Percentiles rank a stretch among this genome's conserved stretches.
phyloP scores from a whole-genome alignment of 2,113 vertebrate genomes.

The Myocastor coypus region DNA sequence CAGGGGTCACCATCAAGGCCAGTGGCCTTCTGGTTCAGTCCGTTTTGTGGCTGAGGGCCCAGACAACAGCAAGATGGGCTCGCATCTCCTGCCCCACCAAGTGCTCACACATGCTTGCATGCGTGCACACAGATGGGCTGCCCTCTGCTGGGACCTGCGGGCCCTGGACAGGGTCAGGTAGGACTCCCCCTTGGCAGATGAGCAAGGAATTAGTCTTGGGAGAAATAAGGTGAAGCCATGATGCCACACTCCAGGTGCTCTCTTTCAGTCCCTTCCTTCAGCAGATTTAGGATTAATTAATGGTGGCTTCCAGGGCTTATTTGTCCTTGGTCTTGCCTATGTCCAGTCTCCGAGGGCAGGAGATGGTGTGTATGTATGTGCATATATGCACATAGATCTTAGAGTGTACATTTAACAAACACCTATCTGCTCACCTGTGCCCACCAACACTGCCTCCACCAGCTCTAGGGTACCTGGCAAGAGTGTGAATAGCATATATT shows the following conservation, averaged over 20 bases:
- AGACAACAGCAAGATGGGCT: conserved; percentile 58
- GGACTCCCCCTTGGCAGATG: not conserved
- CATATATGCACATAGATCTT: conserved; percentile 91
- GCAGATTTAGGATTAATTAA: conserved; percentile 55
- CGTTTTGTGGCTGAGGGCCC: conserved; percentile 29
- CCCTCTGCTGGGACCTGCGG: not conserved
- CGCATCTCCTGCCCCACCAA: not conserved
- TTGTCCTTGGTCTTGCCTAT: conserved; percentile 46
- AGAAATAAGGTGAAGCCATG: not conserved
- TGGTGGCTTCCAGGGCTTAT: conserved; percentile 52
- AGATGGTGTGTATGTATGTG: conserved; percentile 83
- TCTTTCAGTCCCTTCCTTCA: conserved; percentile 66
- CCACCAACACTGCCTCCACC: conserved; percentile 72
- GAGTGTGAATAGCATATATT: conserved; percentile 91
- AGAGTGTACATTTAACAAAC: conserved; percentile 89
- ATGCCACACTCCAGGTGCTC: conserved; percentile 13
- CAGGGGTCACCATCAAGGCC: conserved; percentile 69
- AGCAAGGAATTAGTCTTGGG: conserved; percentile 5
- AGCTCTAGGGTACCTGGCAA: conserved; percentile 80
- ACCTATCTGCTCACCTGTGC: conserved; percentile 83
- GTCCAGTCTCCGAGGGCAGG: conserved; percentile 61
- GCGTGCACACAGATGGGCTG: not conserved
- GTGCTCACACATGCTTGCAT: conserved; percentile 64
- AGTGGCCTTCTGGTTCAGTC: conserved; percentile 73
- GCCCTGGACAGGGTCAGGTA: not conserved